phyloP scores from a whole-genome alignment of 2,797 vertebrate genomes.

The Melanotaenia maccullochi region DNA sequence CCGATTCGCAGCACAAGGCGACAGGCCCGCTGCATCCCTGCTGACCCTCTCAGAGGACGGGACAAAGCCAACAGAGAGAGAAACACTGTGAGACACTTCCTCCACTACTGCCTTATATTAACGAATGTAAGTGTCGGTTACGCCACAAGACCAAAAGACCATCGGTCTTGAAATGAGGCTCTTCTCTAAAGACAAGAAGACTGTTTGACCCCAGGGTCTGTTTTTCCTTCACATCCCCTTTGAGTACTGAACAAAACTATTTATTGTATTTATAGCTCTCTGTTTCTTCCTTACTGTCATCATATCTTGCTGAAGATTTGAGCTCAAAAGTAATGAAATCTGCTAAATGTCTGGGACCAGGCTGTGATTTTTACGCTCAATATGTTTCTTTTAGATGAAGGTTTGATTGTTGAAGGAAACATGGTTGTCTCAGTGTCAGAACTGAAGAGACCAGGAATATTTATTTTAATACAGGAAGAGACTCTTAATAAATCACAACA shows the following conservation, averaged over 20 bases:
- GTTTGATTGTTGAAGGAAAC: slow-evolving; percentile 62
- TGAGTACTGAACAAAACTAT: slow-evolving; percentile 90
- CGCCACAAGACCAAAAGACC: slow-evolving; percentile 46
- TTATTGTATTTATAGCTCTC: slow-evolving; percentile 98
- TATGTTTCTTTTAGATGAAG: slow-evolving; percentile 58
- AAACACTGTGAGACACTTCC: slow-evolving; percentile 40
- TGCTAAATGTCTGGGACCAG: slow-evolving; percentile 75
- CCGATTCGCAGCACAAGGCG: slow-evolving; percentile 35
- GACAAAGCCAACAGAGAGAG: slow-evolving; percentile 41
- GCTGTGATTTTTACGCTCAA: slow-evolving; percentile 64
- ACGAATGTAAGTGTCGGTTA: slow-evolving; percentile 58
- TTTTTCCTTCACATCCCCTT: slow-evolving; percentile 62
- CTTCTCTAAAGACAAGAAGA: slow-evolving; percentile 58
- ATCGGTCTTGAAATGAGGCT: slow-evolving; percentile 49
- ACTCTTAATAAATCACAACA: slow-evolving; percentile 44
- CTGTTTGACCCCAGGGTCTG: slow-evolving; percentile 69
- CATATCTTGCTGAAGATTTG: slow-evolving; percentile 72
- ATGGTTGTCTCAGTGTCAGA: slow-evolving; percentile 47
- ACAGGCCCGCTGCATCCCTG: slow-evolving; percentile 41
- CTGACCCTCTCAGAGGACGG: slow-evolving; percentile 27
- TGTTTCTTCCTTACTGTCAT: slow-evolving; percentile 66
- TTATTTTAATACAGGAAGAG: slow-evolving; percentile 66
- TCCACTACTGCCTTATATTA: slow-evolving; percentile 49
- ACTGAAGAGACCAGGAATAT: slow-evolving; percentile 61
- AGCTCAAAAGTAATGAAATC: slow-evolving; percentile 70